Base-by-base conservation (phyloP, 2,888 invertebrate genomes). In the Chouioia cunea region DNA sequence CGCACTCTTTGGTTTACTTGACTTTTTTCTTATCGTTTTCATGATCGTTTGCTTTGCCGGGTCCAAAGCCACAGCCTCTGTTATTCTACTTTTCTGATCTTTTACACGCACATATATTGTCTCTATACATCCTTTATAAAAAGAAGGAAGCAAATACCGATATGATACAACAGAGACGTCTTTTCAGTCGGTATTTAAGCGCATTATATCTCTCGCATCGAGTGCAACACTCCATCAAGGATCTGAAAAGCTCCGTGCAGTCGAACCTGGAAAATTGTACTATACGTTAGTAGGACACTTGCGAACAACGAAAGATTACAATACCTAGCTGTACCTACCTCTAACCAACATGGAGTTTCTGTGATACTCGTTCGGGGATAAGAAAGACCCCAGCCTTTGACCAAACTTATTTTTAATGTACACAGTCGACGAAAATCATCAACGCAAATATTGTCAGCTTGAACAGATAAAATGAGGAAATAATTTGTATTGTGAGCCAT, bases 351-450 rank as follows among this genome's bases (percentile, higher is more conserved):
- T 0, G 99, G 99, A 4, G 99, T 99, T 87, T 99, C 98, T 86
- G 99, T 99, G 84, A 99, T 99, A 75, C 95, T 96, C 83, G 95
- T 93, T 74, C 99, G 89, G 16, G 96, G 97, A 88, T 99, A 99
- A 88, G 98, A 97, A 2, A 97, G 97, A 64, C 99, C 99, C 99
- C 99, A 99, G 76, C 99, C 99, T 88, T 99, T 99, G n/a, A 99
- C 99, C 86, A 99, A 99, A 85, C 97, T 98, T 79, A 99, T 89
- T 65, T 98, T 91, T 78, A 99, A 90, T 83, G 99, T 98, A 87
- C 99, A 99, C 72, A 99, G 90, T 73, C 99, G 91, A 73, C 99
- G 89, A 74, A 99, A 89, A 87, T 99, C 98, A 85, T 99, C 99
- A 15, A 99, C 99, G 20, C 99, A 98, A 76, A 99, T 97, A 14